Evolutionary conservation across 2,113 vertebrate genomes (phyloP).

Genomic region (Crotalus horridus): DNA sequence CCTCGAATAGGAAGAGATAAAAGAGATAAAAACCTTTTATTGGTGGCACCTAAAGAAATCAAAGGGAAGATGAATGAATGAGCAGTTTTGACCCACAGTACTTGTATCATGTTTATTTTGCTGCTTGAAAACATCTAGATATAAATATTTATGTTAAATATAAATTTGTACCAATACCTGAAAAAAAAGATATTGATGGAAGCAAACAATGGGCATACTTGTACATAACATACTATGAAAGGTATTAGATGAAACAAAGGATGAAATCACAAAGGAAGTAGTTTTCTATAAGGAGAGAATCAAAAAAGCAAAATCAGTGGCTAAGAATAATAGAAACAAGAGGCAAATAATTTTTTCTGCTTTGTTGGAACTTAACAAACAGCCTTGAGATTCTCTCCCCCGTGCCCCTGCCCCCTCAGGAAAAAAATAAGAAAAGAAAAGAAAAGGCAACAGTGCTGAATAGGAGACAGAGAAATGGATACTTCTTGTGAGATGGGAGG

Average conservation of each 20-base stretch:
- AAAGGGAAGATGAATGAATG: not conserved
- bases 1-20: not conserved
- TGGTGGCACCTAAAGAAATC: not conserved
- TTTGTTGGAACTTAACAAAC: not conserved
- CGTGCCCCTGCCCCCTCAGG: accelerated
- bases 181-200: not conserved
- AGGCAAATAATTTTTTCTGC: not conserved
- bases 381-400: not conserved
- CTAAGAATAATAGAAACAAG: not conserved
- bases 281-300: not conserved
- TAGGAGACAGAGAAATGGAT: not conserved
- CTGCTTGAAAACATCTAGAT: not conserved
- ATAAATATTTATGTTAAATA: not conserved
- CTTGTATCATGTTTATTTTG: not conserved
- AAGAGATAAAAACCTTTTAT: not conserved
- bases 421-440: not conserved
- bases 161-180: not conserved
- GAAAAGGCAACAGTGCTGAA: not conserved
- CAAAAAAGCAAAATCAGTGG: not conserved
- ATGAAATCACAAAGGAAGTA: not conserved
- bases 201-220: not conserved
- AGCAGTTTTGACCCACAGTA: not conserved
- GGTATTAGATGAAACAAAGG: not conserved
- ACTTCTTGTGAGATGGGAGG: not conserved
- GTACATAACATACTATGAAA: not conserved